Evolutionary conservation across 2,113 vertebrate genomes (phyloP).

Genomic region (Collichthys lucidus): DNA sequence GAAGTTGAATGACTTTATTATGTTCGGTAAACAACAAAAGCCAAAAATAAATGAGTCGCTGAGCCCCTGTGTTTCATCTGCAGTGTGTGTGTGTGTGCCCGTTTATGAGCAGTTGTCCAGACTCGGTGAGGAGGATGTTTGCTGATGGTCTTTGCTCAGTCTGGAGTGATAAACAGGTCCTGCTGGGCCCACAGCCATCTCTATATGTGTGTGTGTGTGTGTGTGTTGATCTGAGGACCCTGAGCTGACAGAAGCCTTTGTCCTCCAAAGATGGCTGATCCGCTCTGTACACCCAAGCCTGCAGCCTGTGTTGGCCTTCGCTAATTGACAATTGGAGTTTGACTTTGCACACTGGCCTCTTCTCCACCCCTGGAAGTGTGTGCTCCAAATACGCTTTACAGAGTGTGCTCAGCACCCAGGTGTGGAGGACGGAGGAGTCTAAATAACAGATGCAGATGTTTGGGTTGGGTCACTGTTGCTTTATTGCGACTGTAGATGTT

Average conservation of each 20-base stretch:
- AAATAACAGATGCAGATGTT: constrained; percentile 55
- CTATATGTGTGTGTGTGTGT: constrained; percentile 26
- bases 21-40: background rate
- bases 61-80: background rate
- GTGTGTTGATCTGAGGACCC: constrained; percentile 38
- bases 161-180: constrained; percentile 70
- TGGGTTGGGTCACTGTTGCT: constrained; percentile 12
- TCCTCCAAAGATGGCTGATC: constrained; percentile 51
- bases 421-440: constrained; percentile 64
- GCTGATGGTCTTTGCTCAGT: constrained; percentile 76
- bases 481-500: background rate
- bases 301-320: constrained; percentile 77
- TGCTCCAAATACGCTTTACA: constrained; percentile 77
- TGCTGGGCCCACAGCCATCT: constrained; percentile 51
- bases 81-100: constrained; percentile 19
- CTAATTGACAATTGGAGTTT: constrained; percentile 78
- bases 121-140: constrained; percentile 74
- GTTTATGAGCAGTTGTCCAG: constrained; percentile 64
- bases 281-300: constrained; percentile 58
- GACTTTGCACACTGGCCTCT: constrained; percentile 60
- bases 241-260: constrained; percentile 65
- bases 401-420: constrained; percentile 79
- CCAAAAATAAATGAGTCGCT: constrained; percentile 13
- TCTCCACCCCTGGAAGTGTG: constrained; percentile 77
- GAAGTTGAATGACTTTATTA: constrained; percentile 7